Evolutionary conservation across 2,797 vertebrate species (phyloP).

Genomic region (Bovichtus variegatus): DNA sequence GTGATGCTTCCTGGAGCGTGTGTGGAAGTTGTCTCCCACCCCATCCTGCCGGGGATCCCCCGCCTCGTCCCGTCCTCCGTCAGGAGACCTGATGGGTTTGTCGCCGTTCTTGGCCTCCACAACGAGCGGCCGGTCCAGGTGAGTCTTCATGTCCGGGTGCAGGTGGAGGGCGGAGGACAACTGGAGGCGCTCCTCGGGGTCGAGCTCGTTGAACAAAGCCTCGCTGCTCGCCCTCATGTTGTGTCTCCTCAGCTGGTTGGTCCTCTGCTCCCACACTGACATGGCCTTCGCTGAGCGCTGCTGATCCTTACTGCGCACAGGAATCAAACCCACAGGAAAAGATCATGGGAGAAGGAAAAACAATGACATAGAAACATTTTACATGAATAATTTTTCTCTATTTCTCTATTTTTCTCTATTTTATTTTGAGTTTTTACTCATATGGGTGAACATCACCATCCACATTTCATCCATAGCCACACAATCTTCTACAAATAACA

Average conservation of each 20-base stretch:
- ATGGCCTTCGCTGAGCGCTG: slow-evolving; percentile 90
- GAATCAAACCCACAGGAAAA: slow-evolving; percentile 42
- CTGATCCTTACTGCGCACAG: slow-evolving; percentile 90
- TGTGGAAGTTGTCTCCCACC: slow-evolving; percentile 44
- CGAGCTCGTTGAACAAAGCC: slow-evolving; percentile 94
- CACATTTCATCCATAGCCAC: slow-evolving; percentile 61
- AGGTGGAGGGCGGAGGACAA: slow-evolving; percentile 90
- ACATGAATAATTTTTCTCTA: background rate
- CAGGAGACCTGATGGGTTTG: slow-evolving; percentile 54
- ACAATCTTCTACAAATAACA: slow-evolving; percentile 12
- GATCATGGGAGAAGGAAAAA: slow-evolving; percentile 6
- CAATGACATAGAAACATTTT: background rate
- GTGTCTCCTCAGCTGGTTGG: slow-evolving; percentile 94
- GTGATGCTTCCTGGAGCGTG: slow-evolving; percentile 84
- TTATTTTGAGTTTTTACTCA: background rate
- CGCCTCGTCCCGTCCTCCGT: slow-evolving; percentile 49
- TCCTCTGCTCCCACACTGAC: slow-evolving; percentile 98
- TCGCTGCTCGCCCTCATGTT: slow-evolving; percentile 93
- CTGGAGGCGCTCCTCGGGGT: slow-evolving; percentile 91
- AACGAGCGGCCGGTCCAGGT: slow-evolving; percentile 93
- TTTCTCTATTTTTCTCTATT: background rate
- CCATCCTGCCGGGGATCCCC: slow-evolving; percentile 33
- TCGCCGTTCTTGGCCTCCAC: slow-evolving; percentile 84
- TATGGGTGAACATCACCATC: slow-evolving; percentile 18
- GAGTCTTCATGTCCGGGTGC: slow-evolving; percentile 94